Conservation (phyloP, 2,797 vertebrate species). For the Melanotaenia nigrans region DNA sequence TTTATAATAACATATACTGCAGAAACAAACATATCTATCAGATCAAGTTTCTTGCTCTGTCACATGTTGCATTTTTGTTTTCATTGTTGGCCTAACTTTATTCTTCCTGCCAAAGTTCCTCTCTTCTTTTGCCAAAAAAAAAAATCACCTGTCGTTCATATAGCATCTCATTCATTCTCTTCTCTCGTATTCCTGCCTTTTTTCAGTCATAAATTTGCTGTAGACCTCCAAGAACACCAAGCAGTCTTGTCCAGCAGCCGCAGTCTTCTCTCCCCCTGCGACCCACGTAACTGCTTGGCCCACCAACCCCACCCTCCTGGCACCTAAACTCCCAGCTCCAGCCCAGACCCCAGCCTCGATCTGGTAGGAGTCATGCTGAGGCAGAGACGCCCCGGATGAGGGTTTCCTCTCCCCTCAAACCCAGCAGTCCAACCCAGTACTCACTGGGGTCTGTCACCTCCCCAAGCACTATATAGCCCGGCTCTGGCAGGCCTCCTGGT, state of each 20-base stretch:
- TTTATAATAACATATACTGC: too few species aligned
- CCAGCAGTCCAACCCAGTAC: constrained; percentile 50
- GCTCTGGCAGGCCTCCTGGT: constrained; percentile 42
- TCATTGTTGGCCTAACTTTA: not conserved
- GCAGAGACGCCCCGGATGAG: constrained; percentile 42
- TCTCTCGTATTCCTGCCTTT: constrained; percentile 52
- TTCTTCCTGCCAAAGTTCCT: constrained; percentile 5
- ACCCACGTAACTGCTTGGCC: constrained; percentile 89
- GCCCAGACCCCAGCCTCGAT: constrained; percentile 12
- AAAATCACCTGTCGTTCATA: not conserved
- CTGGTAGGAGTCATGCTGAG: constrained; percentile 43
- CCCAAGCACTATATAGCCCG: constrained; percentile 12
- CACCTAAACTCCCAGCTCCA: constrained; percentile 68
- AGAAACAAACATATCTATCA: not conserved
- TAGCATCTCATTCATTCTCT: constrained; percentile 5
- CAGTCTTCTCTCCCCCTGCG: constrained; percentile 81
- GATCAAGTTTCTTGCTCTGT: constrained; percentile 3
- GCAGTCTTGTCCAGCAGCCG: constrained; percentile 79
- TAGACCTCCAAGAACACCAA: constrained; percentile 83
- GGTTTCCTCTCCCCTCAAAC: constrained; percentile 16
- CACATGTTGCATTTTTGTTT: constrained; percentile 11
- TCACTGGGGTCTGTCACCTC: constrained; percentile 49
- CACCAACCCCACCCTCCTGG: constrained; percentile 84
- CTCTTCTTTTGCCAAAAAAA: not conserved
- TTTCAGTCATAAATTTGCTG: constrained; percentile 86